A percentile compares a stretch with the other conserved stretches of the same genome.
phyloP scores from a whole-genome alignment of 2,797 vertebrate genomes.

The Diceros bicornis region DNA sequence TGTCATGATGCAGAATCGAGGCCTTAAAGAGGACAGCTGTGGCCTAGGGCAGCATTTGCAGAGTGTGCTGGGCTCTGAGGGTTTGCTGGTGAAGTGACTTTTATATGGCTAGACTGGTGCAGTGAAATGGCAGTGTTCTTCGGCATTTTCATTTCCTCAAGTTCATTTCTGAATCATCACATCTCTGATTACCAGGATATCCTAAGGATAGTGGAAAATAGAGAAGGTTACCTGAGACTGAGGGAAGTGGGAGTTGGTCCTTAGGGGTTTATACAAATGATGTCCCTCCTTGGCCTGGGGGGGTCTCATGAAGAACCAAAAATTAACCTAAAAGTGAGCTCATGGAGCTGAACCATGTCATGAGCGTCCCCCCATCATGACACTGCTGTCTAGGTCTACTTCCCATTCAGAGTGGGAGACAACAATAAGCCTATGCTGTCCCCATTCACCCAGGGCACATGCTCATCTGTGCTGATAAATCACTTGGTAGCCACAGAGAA shows the following conservation, averaged over 20 bases:
- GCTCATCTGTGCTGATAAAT: background rate
- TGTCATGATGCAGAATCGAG: background rate
- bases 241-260: background rate
- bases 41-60: background rate
- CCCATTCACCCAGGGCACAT: background rate
- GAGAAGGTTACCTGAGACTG: background rate
- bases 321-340: conserved; percentile 3
- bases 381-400: background rate
- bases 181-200: background rate
- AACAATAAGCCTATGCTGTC: background rate
- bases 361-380: background rate
- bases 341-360: background rate
- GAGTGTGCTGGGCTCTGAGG: background rate
- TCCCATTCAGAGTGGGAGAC: background rate
- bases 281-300: background rate
- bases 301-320: background rate
- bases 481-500: background rate
- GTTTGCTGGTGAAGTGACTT: background rate
- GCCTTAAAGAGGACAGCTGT: background rate
- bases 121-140: background rate
- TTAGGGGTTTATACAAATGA: background rate
- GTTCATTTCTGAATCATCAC: conserved; percentile 59
- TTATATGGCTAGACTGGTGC: background rate
- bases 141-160: conserved; percentile 33
- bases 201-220: background rate